phyloP scores from a whole-genome alignment of 1,140 invertebrate genomes.

The Mamestra configurata region DNA sequence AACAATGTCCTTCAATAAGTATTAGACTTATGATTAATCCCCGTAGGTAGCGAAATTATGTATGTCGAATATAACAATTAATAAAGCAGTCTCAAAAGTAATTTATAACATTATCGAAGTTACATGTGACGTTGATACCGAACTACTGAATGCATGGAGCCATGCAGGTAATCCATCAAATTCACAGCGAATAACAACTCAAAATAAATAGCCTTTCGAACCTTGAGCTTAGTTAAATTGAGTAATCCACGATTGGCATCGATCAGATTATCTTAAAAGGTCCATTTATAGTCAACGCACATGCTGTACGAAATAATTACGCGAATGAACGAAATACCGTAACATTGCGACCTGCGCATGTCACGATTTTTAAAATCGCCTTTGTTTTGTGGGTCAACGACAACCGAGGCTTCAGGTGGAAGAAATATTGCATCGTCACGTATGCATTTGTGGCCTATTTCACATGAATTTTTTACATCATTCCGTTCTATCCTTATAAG shows the following conservation, averaged over 20 bases:
- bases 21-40: not conserved
- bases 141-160: conserved; percentile 38
- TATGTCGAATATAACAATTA: conserved; percentile 8
- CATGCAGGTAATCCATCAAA: conserved; percentile 40
- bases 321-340: conserved; percentile 61
- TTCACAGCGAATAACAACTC: conserved; percentile 39
- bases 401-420: conserved; percentile 69
- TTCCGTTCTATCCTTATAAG: conserved; percentile 51
- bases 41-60: not conserved
- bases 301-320: conserved; percentile 62
- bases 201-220: conserved; percentile 46
- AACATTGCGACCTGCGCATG: conserved; percentile 61
- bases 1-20: not conserved
- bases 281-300: conserved; percentile 57
- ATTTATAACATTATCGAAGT: conserved; percentile 18
- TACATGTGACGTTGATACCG: conserved; percentile 33
- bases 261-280: conserved; percentile 54
- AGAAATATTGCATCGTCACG: conserved; percentile 59
- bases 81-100: conserved; percentile 21
- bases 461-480: conserved; percentile 62
- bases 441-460: conserved; percentile 59
- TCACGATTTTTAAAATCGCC: conserved; percentile 72
- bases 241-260: conserved; percentile 50
- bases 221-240: conserved; percentile 51
- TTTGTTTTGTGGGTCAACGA: conserved; percentile 74